Evolutionary conservation across 1,140 invertebrate genomes (phyloP), one percentile per base, ranked within the genome.

Genomic region (Aphelenchoides fujianensis): DNA sequence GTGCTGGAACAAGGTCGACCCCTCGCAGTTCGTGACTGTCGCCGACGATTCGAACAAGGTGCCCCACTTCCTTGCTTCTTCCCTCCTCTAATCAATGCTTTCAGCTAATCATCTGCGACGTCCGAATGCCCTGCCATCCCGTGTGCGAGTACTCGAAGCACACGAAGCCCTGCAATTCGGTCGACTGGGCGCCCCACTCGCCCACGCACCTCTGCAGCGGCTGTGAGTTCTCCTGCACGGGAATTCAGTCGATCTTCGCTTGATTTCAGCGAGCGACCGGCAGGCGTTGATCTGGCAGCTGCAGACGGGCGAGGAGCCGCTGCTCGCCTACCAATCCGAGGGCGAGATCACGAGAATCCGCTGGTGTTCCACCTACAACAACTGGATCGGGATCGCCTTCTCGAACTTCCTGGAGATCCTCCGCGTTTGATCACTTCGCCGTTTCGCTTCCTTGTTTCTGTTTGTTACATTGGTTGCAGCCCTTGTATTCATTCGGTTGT

Each of bases 231-330:
- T 59, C 34, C 55, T 7, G 7, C 63, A 66, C 1, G 31, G 31
- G 23, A 31, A 66, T 30, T 36, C 53, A 5, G 23, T 48, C 55
- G 7, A 59, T 30, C 19, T 23, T 48, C 41, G 34, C 34, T 59
- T 7, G 5, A 7, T 7, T 59, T 19, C 23, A 59, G 63, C 63
- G 12, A 66, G 63, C 63, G 96, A 99, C 88, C 93, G 95, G 86
- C 96, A 98, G 87, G 97, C 97, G n/a, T 87, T 99, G 59, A 99
- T 99, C 82, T 99, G 97, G 96, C 97, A 99, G 86, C 97, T 99
- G 80, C 79, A 84, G 27, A 76, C 76, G 63, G 72, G 76, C 35
- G 81, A 82, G 36, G 81, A 83, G 28, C 97, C 97, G 27, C 98
- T 99, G 80, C 88, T 99, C 27, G 96, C 96, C 0, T 99, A 99